These are phyloP conservation scores for Rhinolophus ferrumequinum DNA, from an alignment of 2,113 vertebrate species.

Conservation along the genomic window DNA sequence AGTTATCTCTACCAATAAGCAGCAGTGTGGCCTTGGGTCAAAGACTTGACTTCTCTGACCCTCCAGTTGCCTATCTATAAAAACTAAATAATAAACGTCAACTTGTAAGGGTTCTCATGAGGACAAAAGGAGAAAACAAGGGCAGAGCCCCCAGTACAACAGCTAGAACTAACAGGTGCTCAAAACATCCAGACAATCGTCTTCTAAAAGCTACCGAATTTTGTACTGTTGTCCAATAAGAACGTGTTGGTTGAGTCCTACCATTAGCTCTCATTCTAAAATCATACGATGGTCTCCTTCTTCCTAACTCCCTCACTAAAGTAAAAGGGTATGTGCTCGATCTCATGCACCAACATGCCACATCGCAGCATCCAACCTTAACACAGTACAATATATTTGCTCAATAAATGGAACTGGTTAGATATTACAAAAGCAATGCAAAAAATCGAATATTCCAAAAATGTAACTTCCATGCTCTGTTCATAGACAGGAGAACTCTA, in stretches of 20 bases:
- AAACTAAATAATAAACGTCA: constrained; percentile 52
- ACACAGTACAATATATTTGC: neutral
- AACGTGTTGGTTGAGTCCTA: neutral
- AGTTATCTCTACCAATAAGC: constrained; percentile 13
- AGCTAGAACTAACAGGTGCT: neutral
- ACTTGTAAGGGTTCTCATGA: neutral
- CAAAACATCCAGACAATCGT: neutral
- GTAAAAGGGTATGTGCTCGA: neutral
- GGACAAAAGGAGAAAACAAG: constrained; percentile 46
- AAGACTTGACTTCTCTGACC: constrained; percentile 39
- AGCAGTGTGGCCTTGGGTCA: neutral
- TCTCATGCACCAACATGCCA: neutral
- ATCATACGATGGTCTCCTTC: neutral
- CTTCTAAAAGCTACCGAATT: constrained; percentile 33
- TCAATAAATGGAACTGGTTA: neutral
- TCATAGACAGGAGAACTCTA: neutral
- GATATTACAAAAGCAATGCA: neutral
- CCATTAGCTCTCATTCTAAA: neutral
- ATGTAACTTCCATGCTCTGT: neutral
- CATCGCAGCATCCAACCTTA: neutral
- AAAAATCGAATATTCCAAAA: constrained; percentile 7
- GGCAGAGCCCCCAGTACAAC: neutral
- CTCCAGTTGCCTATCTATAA: constrained; percentile 6
- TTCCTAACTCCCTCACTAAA: neutral
- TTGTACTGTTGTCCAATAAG: constrained; percentile 10